Conservation (phyloP, 2,113 vertebrate species). For the Calidris pygmaea region DNA sequence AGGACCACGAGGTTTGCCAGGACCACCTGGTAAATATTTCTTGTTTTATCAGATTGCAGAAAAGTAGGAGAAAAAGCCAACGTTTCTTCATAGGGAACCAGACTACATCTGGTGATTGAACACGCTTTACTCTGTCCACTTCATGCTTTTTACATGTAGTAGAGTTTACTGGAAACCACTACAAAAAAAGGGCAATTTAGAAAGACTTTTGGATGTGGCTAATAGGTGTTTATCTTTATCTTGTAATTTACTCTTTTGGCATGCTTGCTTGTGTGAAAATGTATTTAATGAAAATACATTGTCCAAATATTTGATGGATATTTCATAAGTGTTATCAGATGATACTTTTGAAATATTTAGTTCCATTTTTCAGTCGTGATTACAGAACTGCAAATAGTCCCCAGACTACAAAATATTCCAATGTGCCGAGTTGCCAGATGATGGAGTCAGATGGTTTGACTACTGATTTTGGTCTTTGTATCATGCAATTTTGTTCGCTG, state of each 20-base stretch:
- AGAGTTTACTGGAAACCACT: neutral
- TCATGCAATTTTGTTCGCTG: neutral
- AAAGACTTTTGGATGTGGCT: neutral
- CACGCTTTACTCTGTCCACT: neutral
- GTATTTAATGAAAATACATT: neutral
- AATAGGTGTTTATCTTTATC: neutral
- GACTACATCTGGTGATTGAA: neutral
- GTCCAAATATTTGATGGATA: neutral
- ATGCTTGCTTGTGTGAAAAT: neutral
- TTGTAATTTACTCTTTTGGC: neutral
- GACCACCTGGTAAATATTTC: constrained; percentile 85
- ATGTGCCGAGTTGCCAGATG: neutral
- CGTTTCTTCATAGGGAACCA: neutral
- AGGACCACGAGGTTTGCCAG: constrained; percentile 85
- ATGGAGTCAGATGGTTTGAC: neutral
- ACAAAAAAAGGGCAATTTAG: neutral
- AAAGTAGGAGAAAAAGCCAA: neutral
- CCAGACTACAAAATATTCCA: neutral
- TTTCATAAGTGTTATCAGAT: neutral
- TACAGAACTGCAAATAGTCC: neutral
- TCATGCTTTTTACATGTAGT: neutral
- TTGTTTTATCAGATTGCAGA: neutral
- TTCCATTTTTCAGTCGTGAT: neutral
- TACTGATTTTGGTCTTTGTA: neutral
- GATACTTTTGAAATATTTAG: neutral